phyloP scores from a whole-genome alignment of 2,113 vertebrate species.

The Pungitius pungitius region DNA sequence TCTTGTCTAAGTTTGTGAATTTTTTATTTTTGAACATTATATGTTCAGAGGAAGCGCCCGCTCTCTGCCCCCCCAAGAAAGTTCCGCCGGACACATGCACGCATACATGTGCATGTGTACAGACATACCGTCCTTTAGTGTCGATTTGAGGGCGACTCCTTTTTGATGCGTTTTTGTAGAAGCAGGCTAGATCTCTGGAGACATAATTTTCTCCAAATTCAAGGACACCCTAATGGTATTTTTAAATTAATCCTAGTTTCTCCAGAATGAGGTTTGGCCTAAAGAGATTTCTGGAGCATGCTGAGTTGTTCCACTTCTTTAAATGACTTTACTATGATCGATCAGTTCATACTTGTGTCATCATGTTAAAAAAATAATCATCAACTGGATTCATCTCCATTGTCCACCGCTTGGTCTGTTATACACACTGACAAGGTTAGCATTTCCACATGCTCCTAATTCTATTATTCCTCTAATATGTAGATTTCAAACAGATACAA shows the following conservation, averaged over 20 bases:
- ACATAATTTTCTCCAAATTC: neutral
- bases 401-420: neutral
- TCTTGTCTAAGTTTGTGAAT: too few relatives aligned
- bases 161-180: slow-evolving; percentile 5
- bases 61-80: too few relatives aligned
- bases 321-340: slow-evolving; percentile 9
- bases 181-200: slow-evolving; percentile 3
- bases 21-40: too few relatives aligned
- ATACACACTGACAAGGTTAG: slow-evolving; percentile 84
- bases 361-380: neutral
- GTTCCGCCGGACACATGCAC: too few relatives aligned
- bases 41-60: too few relatives aligned
- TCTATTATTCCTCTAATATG: slow-evolving; percentile 28
- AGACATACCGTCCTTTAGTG: too few relatives aligned
- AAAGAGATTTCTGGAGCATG: neutral
- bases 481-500: slow-evolving; percentile 27
- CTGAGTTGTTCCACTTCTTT: slow-evolving; percentile 1
- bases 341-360: neutral
- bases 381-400: slow-evolving; percentile 15
- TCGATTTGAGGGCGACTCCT: neutral
- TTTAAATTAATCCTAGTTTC: slow-evolving; percentile 15
- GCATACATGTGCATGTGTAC: too few relatives aligned
- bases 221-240: slow-evolving; percentile 5
- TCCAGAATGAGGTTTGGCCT: neutral
- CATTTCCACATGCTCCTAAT: slow-evolving; percentile 79